Base-by-base conservation (phyloP, 2,113 vertebrate genomes). In the Talpa occidentalis region DNA sequence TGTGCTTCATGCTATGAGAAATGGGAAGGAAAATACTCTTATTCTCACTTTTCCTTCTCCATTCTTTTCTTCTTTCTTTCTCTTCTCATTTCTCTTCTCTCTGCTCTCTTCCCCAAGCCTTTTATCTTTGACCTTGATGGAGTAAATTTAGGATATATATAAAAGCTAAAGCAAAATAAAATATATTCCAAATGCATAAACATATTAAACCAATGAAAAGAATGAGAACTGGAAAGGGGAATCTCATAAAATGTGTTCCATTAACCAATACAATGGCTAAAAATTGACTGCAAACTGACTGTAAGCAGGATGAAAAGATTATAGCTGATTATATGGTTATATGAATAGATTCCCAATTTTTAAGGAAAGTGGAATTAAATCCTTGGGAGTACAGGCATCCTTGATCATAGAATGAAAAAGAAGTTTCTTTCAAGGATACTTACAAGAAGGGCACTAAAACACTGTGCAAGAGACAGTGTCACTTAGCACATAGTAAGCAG, bases 151-250 rank as follows among this genome's bases (percentile, higher is more conserved):
- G 90, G 64, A 82, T 81, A 32, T 9, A 54, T 74, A 24, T 1
- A 69, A n/a, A 22, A 22, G 49, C n/a, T 35, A 74, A 92, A 78
- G 4, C 6, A 92, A 92, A 94, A n/a, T 37, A 56, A 80, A 89
- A 49, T 17, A n/a, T 87, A 17, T 64, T 79, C 16, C 30, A 59
- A 21, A 14, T 78, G 42, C 42, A 42, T 30, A 16, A 90, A 87
- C 64, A 82, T 8, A 59, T 74, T 73, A 54, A 94, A 3, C 28
- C 22, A 76, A 80, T 21, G 22, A 49, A 88, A 93, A 56, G 42
- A 42, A 49, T 24, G 47, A 72, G 9, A 73, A 8, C 5, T 93
- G 54, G 24, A 70, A 76, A 66, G 30, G 0, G 30, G 35, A 76
- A 32, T 32, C 24, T 49, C 52, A 40, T 30, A 67, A 93, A 67